Evolutionary conservation across 2,797 vertebrate species (phyloP).

Genomic region (Petrocephalus schoutedeni): DNA sequence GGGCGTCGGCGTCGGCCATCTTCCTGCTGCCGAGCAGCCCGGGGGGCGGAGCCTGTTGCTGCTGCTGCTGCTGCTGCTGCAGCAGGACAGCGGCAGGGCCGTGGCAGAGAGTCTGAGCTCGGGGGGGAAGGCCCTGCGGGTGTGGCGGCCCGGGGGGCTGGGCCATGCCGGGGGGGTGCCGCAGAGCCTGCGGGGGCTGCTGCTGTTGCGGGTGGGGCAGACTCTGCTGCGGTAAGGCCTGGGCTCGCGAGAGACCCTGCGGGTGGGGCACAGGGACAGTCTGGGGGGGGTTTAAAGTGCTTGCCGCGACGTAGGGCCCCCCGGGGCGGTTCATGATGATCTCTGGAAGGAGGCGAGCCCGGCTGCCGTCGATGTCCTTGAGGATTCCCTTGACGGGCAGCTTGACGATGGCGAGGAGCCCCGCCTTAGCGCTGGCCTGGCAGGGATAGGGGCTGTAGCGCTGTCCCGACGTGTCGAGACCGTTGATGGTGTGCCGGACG

Average conservation of each 20-base stretch:
- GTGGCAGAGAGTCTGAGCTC: slow-evolving; percentile 44
- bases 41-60: slow-evolving; percentile 70
- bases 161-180: slow-evolving; percentile 75
- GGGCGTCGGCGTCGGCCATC: slow-evolving; percentile 86
- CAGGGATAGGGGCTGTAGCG: slow-evolving; percentile 97
- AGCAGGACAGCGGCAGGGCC: slow-evolving; percentile 54
- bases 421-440: slow-evolving; percentile 84
- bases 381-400: slow-evolving; percentile 83
- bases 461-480: slow-evolving; percentile 92
- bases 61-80: slow-evolving; percentile 60
- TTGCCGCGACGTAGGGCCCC: slow-evolving; percentile 76
- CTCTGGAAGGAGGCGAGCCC: slow-evolving; percentile 83
- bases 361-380: slow-evolving; percentile 94
- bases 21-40: slow-evolving; percentile 81
- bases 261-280: slow-evolving; percentile 64
- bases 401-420: slow-evolving; percentile 92
- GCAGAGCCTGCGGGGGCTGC: slow-evolving; percentile 70
- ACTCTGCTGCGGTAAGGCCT: slow-evolving; percentile 56
- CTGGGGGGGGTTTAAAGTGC: slow-evolving; percentile 97
- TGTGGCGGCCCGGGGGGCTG: slow-evolving; percentile 59
- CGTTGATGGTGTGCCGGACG: slow-evolving; percentile 95
- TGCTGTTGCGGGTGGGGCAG: slow-evolving; percentile 69
- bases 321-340: slow-evolving; percentile 85
- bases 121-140: slow-evolving; percentile 52
- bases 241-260: slow-evolving; percentile 43